Evolutionary conservation across 2,113 vertebrate species (phyloP), one percentile per base, ranked within the genome.

Genomic region (Boulengeromyrus knoepffleri): DNA sequence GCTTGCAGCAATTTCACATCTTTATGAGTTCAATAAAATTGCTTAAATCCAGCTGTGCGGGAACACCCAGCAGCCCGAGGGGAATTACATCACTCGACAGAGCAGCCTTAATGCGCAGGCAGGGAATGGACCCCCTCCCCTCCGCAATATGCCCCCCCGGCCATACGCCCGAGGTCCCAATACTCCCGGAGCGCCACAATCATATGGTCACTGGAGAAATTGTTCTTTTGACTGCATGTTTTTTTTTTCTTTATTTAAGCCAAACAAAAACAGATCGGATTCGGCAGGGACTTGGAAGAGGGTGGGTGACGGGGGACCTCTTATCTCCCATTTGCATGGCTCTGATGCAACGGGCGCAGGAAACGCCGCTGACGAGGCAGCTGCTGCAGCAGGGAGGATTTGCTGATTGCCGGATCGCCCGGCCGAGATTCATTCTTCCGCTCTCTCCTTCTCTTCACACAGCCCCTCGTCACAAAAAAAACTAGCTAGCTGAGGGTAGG

Each of bases 251-350:
- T 80, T 80, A 15, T 42, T 80, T 80, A 42, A 80, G 74, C 74
- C 74, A 80, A 47, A 70, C 5, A 46, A 66, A 66, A 62, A 66
- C 56, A 56, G 87, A 88, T 88, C 21, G 56, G 88, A 88, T 70
- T 66, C 87, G 21, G 56, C 53, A 85, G 58, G 58, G 58, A 66
- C 88, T 66, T 39, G 10, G 56, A 53, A 85, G 52, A 85, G 42
- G 17, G 53, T 39, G 53, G 56, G 52, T 45, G 52, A 89, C 58
- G 27, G 39, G n/a, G n/a, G 80, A 70, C 42, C 84, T 70, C 53
- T 36, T 62, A 85, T 85, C 89, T 86, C 24, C 39, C 83, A 49
- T 90, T 87, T 90, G 45, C 84, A 86, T 87, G 84, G 39, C 7
- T 86, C 53, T 86, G 53, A 39, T 49, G 39, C 74, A 12, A 27